These are phyloP conservation scores for Rapana venosa DNA, from an alignment of 2,888 invertebrate species.

Conservation along the genomic window DNA sequence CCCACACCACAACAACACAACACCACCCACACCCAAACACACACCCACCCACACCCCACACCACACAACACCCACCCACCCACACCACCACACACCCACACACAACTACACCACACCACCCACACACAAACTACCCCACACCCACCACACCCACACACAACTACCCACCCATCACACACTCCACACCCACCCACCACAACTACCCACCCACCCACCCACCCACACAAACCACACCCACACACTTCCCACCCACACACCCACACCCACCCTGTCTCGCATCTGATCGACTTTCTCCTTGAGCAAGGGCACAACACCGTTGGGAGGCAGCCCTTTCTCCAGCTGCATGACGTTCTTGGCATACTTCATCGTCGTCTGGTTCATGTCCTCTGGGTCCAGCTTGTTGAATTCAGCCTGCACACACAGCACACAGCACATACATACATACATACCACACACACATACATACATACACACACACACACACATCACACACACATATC, in stretches of 20 bases:
- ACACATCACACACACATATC: too few species aligned
- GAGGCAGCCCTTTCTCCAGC: slow-evolving; percentile 90
- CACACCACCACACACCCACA: not conserved
- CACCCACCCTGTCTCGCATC: slow-evolving; percentile 86
- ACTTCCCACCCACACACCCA: slow-evolving; percentile 67
- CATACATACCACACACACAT: not conserved
- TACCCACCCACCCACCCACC: not conserved
- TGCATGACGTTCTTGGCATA: slow-evolving; percentile 87
- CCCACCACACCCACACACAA: not conserved
- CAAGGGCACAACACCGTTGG: slow-evolving; percentile 87
- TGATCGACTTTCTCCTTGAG: slow-evolving; percentile 88
- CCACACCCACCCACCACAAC: not conserved
- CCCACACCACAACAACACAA: too few species aligned
- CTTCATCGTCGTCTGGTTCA: slow-evolving; percentile 84
- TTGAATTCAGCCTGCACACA: slow-evolving; percentile 69
- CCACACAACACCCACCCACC: not conserved
- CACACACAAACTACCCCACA: not conserved
- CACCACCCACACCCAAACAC: too few species aligned
- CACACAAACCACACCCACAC: not conserved
- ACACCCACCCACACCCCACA: too few species aligned
- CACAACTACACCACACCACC: not conserved
- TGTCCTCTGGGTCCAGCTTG: slow-evolving; percentile 86
- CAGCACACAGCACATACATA: not conserved
- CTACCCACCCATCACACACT: not conserved
- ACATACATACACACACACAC: not conserved